phyloP scores from a whole-genome alignment of 2,888 invertebrate genomes.

The Operophtera brumata region DNA sequence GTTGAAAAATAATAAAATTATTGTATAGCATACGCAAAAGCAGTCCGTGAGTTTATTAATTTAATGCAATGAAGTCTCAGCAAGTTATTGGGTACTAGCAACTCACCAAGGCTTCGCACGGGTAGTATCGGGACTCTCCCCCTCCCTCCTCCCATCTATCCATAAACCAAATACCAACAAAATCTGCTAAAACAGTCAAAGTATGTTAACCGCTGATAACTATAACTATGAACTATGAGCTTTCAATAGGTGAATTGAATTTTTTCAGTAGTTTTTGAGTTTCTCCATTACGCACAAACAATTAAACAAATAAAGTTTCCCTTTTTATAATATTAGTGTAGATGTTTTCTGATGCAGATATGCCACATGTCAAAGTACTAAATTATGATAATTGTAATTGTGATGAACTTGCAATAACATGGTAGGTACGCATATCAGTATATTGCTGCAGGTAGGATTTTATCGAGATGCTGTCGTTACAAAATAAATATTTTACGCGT shows the following conservation, averaged over 20 bases:
- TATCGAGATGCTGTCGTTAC: slow-evolving; percentile 28
- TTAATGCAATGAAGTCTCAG: slow-evolving; percentile 11
- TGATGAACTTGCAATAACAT: slow-evolving; percentile 21
- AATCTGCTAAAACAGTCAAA: no score
- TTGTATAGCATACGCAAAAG: slow-evolving; percentile 6
- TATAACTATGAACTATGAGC: no score
- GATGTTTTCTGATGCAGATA: slow-evolving; percentile 17
- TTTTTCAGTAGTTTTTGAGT: no score
- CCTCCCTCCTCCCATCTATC: no score
- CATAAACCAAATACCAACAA: no score
- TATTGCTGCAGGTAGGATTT: slow-evolving; percentile 20
- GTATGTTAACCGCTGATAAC: no score
- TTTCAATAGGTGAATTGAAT: no score
- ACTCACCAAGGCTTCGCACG: no score
- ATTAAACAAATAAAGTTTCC: no score
- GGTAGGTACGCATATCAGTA: slow-evolving; percentile 20
- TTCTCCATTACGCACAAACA: no score
- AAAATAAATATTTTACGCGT: slow-evolving; percentile 32
- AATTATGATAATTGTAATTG: slow-evolving; percentile 25
- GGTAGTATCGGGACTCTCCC: no score
- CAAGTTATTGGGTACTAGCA: slow-evolving; percentile 14
- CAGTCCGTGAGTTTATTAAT: slow-evolving; percentile 17
- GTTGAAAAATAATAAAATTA: background rate
- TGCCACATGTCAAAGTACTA: slow-evolving; percentile 15
- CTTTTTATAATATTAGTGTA: no score